Percentiles rank a stretch among this genome's conserved stretches.
These are phyloP conservation scores for Lichenostomus cassidix DNA, from an alignment of 2,113 vertebrate species.

Conservation along the genomic window DNA sequence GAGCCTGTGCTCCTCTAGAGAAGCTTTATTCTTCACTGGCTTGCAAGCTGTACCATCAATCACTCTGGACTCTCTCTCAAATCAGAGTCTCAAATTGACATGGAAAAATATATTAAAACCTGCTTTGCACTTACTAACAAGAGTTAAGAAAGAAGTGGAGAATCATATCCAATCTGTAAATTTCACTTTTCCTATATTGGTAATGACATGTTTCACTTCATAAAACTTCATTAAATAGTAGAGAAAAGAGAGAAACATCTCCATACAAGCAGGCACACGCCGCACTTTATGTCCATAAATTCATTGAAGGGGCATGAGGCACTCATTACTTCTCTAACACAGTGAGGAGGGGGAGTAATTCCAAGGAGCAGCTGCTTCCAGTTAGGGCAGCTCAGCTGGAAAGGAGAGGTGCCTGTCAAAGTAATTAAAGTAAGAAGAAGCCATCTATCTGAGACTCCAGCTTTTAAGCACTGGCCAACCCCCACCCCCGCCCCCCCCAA, in stretches of 20 bases:
- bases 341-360: neutral
- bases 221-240: neutral
- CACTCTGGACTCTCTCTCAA: neutral
- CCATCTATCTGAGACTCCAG: neutral
- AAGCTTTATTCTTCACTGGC: neutral
- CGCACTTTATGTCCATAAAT: neutral
- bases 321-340: neutral
- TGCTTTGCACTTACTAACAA: neutral
- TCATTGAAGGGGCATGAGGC: neutral
- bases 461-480: constrained; percentile 33
- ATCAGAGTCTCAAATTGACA: neutral
- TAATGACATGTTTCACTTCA: neutral
- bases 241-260: neutral
- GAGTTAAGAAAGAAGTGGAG: neutral
- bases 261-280: neutral
- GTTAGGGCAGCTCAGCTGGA: constrained; percentile 27
- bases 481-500: neutral
- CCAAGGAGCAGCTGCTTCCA: constrained; percentile 28
- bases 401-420: constrained; percentile 26
- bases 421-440: constrained; percentile 5
- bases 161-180: neutral
- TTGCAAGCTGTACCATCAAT: neutral
- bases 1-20: neutral
- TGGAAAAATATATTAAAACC: neutral
- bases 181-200: neutral